These are phyloP conservation scores for Caradrina clavipalpis DNA, from an alignment of 2,888 invertebrate genomes.

Conservation along the genomic window DNA sequence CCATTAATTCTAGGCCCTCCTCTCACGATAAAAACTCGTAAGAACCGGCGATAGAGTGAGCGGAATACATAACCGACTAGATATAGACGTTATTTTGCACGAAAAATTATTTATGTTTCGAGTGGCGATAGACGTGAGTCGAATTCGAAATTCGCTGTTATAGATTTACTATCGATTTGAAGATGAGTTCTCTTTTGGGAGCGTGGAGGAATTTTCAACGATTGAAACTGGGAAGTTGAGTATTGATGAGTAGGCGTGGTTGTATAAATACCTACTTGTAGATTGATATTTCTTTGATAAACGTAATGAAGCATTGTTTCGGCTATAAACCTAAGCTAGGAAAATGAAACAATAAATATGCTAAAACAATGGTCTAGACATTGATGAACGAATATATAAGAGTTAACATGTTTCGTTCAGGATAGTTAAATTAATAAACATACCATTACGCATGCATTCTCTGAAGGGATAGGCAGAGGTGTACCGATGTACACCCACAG, in stretches of 20 bases:
- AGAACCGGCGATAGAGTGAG: slow-evolving; percentile 45
- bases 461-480: too few relatives aligned
- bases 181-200: slow-evolving; percentile 44
- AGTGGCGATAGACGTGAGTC: slow-evolving; percentile 41
- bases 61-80: slow-evolving; percentile 47
- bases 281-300: too few relatives aligned
- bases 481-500: too few relatives aligned
- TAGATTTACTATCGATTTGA: slow-evolving; percentile 53
- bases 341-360: neutral
- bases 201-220: slow-evolving; percentile 15
- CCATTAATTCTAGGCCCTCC: slow-evolving; percentile 47
- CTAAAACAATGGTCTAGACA: neutral
- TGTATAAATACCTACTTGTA: too few relatives aligned
- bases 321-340: neutral
- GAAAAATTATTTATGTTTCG: slow-evolving; percentile 59
- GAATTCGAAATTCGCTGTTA: slow-evolving; percentile 44
- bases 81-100: slow-evolving; percentile 56
- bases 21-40: slow-evolving; percentile 48
- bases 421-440: neutral
- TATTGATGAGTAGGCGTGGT: too few relatives aligned
- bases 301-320: too few relatives aligned
- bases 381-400: too few relatives aligned
- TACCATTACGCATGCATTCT: too few relatives aligned
- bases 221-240: neutral
- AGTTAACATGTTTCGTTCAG: neutral